A percentile compares a stretch with the other conserved stretches of the same genome.
Evolutionary conservation across 2,888 invertebrate species (phyloP).

Genomic region (Drosophila nr. medialis): DNA sequence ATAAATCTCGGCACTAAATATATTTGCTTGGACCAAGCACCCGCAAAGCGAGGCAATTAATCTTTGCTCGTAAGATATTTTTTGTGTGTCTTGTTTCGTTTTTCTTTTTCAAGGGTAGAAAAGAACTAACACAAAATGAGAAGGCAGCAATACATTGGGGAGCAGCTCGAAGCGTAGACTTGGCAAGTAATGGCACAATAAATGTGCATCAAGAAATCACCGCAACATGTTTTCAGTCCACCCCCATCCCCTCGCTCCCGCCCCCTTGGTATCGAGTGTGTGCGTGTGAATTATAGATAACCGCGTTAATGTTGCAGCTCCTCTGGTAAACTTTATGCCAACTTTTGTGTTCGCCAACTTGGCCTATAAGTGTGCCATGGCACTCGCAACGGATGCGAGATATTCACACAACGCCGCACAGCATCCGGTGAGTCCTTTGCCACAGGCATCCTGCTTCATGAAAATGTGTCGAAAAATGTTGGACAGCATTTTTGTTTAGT

Average conservation of each 20-base stretch:
- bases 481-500: constrained; percentile 5
- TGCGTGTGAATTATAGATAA: constrained; percentile 79
- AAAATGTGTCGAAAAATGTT: constrained; percentile 52
- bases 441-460: not conserved
- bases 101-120: constrained; percentile 8
- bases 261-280: not conserved
- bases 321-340: constrained; percentile 43
- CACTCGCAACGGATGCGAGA: constrained; percentile 53
- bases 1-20: constrained; percentile 78
- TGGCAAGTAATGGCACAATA: constrained; percentile 67
- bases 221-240: constrained; percentile 12
- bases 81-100: constrained; percentile 7
- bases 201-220: constrained; percentile 73
- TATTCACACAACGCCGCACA: constrained; percentile 50
- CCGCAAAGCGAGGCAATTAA: constrained; percentile 67
- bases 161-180: constrained; percentile 28
- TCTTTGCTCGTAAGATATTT: constrained; percentile 52
- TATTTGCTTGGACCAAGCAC: constrained; percentile 55
- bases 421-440: constrained; percentile 57
- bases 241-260: too few relatives aligned
- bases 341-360: constrained; percentile 52
- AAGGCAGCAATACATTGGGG: constrained; percentile 45
- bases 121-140: constrained; percentile 44
- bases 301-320: constrained; percentile 75
- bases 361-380: constrained; percentile 59